Base-by-base conservation (phyloP, 2,113 vertebrate genomes). In the Daphoenositta chrysoptera region DNA sequence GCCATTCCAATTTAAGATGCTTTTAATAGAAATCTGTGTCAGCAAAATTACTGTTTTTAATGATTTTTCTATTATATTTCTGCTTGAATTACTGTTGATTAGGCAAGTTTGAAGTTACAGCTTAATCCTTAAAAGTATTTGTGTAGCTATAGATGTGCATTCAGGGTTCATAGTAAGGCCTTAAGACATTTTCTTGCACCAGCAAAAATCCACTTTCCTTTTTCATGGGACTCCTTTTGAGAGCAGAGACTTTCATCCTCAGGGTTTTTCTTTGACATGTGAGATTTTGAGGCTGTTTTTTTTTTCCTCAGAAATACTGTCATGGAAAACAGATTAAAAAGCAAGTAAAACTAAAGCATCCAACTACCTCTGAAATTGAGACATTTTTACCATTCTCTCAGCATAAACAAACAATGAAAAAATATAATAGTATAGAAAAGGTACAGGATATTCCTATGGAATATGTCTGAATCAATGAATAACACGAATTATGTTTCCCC, bases 51-150 rank as follows among this genome's bases (percentile, higher is more conserved):
- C 61, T 58, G 37, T 75, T 77, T 39, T 39, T 90, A 90, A 83
- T 82, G 68, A 95, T 91, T 93, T 87, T 91, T 88, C 75, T 79
- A 44, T 89, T 42, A 37, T 76, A 83, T 94, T 96, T 95, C 85
- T 96, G 45, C 42, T 83, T 83, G 78, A 91, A 90, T 88, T 93
- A 72, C 70, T 88, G 87, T 87, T 92, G 82, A 85, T 88, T 88
- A 76, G 35, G 57, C 79, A 93, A 92, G 58, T 90, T 47, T 91
- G 37, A 83, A 80, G 42, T 53, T 80, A n/a, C 24, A 71, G 31
- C n/a, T 91, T 91, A 78, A 89, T 64, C 56, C 9, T 69, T 83
- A 22, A 8, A 90, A 58, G 15, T 71, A 28, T 70, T 73, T 71
- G 8, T 84, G 21, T n/a, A 73, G 28, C 5, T 10, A 9, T 16